These are phyloP conservation scores for Callaeas wilsoni DNA, from an alignment of 2,113 vertebrate species.

Conservation along the genomic window DNA sequence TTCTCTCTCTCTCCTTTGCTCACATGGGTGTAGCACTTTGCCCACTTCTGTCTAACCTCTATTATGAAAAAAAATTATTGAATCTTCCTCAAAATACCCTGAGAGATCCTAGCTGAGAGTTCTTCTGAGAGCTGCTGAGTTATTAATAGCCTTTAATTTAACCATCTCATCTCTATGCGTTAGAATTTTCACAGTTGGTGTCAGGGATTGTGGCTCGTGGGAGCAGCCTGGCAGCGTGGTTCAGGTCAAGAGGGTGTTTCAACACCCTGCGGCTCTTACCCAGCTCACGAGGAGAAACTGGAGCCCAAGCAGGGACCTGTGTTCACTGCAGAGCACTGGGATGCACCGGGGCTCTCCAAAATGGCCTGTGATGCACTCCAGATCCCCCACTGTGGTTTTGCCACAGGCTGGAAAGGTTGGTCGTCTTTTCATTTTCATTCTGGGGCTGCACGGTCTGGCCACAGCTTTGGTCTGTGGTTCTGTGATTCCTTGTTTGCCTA, in stretches of 20 bases:
- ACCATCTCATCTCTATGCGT: neutral
- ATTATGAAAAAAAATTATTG: neutral
- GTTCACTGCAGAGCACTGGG: neutral
- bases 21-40: neutral
- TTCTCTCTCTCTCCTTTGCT: neutral
- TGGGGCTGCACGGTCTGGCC: neutral
- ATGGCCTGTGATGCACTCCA: neutral
- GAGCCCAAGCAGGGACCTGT: neutral
- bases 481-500: neutral
- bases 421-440: neutral
- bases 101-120: neutral
- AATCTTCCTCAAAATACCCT: neutral
- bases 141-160: conserved; percentile 30
- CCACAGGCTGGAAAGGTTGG: neutral
- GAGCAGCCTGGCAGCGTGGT: neutral
- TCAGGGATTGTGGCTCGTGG: neutral
- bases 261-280: neutral
- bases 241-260: neutral
- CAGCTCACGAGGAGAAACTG: neutral
- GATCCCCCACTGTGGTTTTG: neutral
- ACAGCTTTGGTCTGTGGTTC: neutral
- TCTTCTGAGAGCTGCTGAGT: neutral
- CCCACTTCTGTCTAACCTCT: neutral
- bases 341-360: neutral
- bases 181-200: neutral